These are phyloP conservation scores for Lissonota sp. DNA, from an alignment of 2,888 invertebrate species.

Conservation along the genomic window DNA sequence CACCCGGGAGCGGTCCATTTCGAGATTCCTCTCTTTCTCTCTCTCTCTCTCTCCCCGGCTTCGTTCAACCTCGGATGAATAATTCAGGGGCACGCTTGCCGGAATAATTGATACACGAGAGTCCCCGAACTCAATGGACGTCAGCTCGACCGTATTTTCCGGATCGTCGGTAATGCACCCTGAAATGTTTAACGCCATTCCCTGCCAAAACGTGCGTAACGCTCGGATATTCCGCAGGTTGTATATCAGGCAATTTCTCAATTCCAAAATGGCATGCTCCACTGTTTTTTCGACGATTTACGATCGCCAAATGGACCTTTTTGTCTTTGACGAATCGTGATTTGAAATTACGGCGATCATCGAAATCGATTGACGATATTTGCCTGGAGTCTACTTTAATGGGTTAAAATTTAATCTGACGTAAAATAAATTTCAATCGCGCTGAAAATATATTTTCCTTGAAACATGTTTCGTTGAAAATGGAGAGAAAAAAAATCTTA, in stretches of 20 bases:
- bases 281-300: not conserved
- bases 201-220: slow-evolving; percentile 60
- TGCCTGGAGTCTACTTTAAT: no score
- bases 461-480: not conserved
- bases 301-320: slow-evolving; percentile 4
- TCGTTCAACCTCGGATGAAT: slow-evolving; percentile 68
- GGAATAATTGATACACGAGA: slow-evolving; percentile 78
- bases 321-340: not conserved
- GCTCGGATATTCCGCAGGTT: slow-evolving; percentile 34
- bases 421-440: no score
- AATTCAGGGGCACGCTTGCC: slow-evolving; percentile 74
- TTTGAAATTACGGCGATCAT: not conserved
- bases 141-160: slow-evolving; percentile 67
- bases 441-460: no score
- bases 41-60: slow-evolving; percentile 11
- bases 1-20: slow-evolving; percentile 42
- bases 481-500: slow-evolving; percentile 17
- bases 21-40: slow-evolving; percentile 39
- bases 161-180: slow-evolving; percentile 68
- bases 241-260: slow-evolving; percentile 46
- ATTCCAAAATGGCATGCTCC: not conserved
- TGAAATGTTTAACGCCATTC: slow-evolving; percentile 64
- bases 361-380: no score
- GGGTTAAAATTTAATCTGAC: no score
- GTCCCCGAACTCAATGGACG: slow-evolving; percentile 60